Evolutionary conservation across 2,888 invertebrate species (phyloP), one percentile per base, ranked within the genome.

Genomic region (Eristalis tenax): DNA sequence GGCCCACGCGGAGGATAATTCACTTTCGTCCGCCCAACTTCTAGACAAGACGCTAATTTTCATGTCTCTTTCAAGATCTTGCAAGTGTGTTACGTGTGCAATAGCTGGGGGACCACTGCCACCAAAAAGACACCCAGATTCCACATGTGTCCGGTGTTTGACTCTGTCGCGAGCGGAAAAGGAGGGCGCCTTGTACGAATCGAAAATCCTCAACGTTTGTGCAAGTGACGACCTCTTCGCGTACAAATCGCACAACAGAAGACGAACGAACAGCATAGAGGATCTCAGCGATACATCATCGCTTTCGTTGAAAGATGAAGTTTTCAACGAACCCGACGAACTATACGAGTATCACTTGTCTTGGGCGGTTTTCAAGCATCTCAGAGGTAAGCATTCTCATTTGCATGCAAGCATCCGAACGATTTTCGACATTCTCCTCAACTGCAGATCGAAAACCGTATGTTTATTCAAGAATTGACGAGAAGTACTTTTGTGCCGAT

Each of bases 301-400:
- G 76, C 82, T 22, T 50, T 90, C 18, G 57, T 81, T 40, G 43
- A 76, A 77, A 68, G 88, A 88, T 79, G 79, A 81, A 50, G 86
- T 88, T 10, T 79, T 83, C 32, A 86, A 85, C 43, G 83, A 89
- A 61, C 85, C 84, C 1, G 88, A 86, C 11, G 83, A 85, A 69
- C 64, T 73, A 75, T 65, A 88, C 65, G 70, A 89, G 63, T 93
- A 93, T 89, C 93, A 93, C 86, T 90, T 93, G 56, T 91, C 93
- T 71, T 93, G 93, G 93, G 92, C 92, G 23, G 92, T 93, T 23
- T 93, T 93, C 76, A 92, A 91, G 71, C 92, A 93, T 89, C 87
- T 93, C 70, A 90, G 90, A 88, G 90, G 91, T 92, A 89, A 84
- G 87, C n/a, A 1, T n/a, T 28, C 28, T 2, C 15, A 18, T 32